Evolutionary conservation across 1,140 invertebrate genomes (phyloP), one percentile per base, ranked within the genome.

Genomic region (Drosophila rufa): DNA sequence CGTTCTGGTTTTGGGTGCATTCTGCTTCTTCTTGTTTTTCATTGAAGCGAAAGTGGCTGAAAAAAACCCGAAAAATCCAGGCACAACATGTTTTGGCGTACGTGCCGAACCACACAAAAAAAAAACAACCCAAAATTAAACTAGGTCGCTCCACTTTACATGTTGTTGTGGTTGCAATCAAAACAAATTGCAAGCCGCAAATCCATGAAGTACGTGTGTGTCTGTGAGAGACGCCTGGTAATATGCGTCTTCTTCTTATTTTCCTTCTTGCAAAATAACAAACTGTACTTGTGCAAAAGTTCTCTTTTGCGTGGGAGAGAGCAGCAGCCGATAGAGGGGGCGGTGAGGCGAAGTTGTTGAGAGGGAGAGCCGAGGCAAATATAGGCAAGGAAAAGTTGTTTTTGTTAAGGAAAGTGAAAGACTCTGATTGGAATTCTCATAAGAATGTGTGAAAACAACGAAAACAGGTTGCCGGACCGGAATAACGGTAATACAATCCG

Each of bases 361-460:
- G 19, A 59, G 43, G 36, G 38, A 40, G 22, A 22, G 53, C 17
- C 19, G 36, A 58, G 40, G 43, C 33, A 25, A 15, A 51, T 65
- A 45, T 38, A 36, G 22, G 53, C 36, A 25, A 55, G 40, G 53
- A 40, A 55, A 38, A n/a, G 53, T 70, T 70, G 58, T 75, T 64
- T 55, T 43, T 57, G 36, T 36, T 74, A 73, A 78, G 19, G 84
- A 89, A 89, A 89, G 84, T 89, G 84, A 89, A 89, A 89, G 85
- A 89, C 74, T 89, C 80, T 84, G 76, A 90, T 89, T 90, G 84
- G 85, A 90, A 89, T 87, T 87, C 84, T 89, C 59, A 84, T 89
- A 84, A 89, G 84, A 89, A 89, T 90, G 80, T 82, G 70, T 40
- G 53, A 40, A 56, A 77, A 82, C 79, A 66, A 47, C 47, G 65